A percentile compares a stretch with the other conserved stretches of the same genome.
Evolutionary conservation across 2,888 invertebrate species (phyloP).

Genomic region (Candidula unifasciata): DNA sequence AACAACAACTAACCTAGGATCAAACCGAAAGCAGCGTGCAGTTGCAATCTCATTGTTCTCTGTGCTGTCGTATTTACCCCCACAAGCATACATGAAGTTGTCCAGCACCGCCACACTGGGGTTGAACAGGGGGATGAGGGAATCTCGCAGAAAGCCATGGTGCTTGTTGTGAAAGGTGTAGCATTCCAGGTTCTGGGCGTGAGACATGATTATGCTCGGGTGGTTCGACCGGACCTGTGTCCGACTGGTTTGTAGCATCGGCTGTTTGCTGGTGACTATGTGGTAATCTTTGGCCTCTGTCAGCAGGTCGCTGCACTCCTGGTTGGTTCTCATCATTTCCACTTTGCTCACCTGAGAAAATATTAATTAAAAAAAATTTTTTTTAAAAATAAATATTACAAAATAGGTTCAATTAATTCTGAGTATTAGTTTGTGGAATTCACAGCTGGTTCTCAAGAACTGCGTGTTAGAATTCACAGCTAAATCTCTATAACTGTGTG

Average conservation of each 20-base stretch:
- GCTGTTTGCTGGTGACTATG: conserved; percentile 76
- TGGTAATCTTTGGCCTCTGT: conserved; percentile 78
- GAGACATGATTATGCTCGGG: conserved; percentile 74
- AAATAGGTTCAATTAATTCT: too few relatives aligned
- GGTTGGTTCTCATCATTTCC: conserved; percentile 71
- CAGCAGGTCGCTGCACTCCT: conserved; percentile 71
- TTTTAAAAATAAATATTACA: too few relatives aligned
- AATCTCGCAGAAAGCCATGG: conserved; percentile 73
- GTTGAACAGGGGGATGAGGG: conserved; percentile 74
- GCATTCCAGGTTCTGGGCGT: conserved; percentile 75
- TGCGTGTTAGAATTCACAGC: too few relatives aligned
- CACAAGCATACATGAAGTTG: conserved; percentile 77
- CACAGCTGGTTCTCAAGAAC: too few relatives aligned
- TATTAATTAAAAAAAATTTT: background rate
- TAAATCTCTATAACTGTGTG: too few relatives aligned
- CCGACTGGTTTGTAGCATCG: conserved; percentile 71
- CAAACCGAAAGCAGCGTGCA: conserved; percentile 76
- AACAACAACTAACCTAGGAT: conserved; percentile 71
- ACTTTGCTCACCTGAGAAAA: conserved; percentile 70
- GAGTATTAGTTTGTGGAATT: too few relatives aligned
- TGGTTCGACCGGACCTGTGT: conserved; percentile 74
- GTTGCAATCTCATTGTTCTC: conserved; percentile 77
- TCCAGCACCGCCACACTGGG: conserved; percentile 76
- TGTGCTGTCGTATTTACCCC: conserved; percentile 76
- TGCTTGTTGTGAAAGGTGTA: conserved; percentile 72